Base-by-base conservation (phyloP, 30 jellyfish, hydroid and myxozoan species). In the Pelagia noctiluca region DNA sequence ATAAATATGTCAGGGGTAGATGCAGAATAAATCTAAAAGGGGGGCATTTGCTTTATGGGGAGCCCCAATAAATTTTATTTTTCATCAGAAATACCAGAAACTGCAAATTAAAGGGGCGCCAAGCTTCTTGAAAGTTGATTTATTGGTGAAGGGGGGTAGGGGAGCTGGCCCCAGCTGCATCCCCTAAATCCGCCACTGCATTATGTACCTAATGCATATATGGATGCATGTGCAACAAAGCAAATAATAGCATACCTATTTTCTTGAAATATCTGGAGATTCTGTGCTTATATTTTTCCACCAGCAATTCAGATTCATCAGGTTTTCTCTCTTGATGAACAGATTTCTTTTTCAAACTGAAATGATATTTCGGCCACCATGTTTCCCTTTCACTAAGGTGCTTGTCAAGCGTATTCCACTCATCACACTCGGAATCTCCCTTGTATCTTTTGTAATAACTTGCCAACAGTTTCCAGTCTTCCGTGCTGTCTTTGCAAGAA, bases 311-410 rank as follows among this genome's bases (percentile, higher is more conserved):
- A 63, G 32, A 5, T 5, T 63, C 49, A 63, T 63, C 29, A 32
- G 8, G 42, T 30, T 18, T 33, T 1, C 24, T 16, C 42, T 18
- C 19, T 52, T 50, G 50, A 30, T 37, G 8, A 3, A 29, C 34
- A 11, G 0, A 26, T 12, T 11, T 24, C 63, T 25, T 52, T 31
- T 21, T 32, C 50, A 2, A 18, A 32, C 25, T 32, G 54, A 75
- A 75, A 75, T 75, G 87, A 52, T 75, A 75, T 32, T 53, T 50
- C 2, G 87, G 87, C 87, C 87, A 75, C 87, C 87, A 75, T 22
- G 37, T 10, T 33, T 53, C 25, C 48, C 87, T 54, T 23, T 49
- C 87, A 10, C 0, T 18, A 1, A 75, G 22, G 34, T 69, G 33
- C 3, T 32, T 25, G 1, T 24, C 18, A 24, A 75, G 36, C 38